Evolutionary conservation across 2,797 vertebrate genomes (phyloP).

Genomic region (Heteromormyrus szaboi): DNA sequence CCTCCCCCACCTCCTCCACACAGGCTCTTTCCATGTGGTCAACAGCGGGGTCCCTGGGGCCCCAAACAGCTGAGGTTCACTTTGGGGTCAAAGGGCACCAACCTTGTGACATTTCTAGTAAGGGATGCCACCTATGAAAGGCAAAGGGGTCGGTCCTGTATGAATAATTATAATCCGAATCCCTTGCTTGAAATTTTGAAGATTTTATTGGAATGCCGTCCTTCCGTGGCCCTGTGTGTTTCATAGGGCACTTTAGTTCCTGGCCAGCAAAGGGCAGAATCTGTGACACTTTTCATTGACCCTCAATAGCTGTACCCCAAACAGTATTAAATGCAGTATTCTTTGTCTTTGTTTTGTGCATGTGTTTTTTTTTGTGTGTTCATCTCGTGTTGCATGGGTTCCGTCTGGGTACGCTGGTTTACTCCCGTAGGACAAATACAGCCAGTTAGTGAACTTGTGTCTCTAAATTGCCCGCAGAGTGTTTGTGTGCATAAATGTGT

Average conservation of each 20-base stretch:
- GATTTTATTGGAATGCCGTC: neutral
- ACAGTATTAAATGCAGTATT: neutral
- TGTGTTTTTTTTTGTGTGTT: neutral
- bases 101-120: neutral
- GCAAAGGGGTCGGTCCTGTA: neutral
- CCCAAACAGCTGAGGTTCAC: neutral
- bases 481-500: neutral
- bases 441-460: neutral
- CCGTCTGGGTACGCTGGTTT: neutral
- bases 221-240: neutral
- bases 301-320: neutral
- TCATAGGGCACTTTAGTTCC: neutral
- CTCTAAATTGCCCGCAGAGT: neutral
- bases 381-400: neutral
- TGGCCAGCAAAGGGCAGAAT: neutral
- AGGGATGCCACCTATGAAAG: neutral
- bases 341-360: neutral
- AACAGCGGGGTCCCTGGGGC: conserved; percentile 22
- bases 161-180: neutral
- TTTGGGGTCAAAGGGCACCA: neutral
- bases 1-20: conserved; percentile 42
- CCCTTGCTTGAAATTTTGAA: neutral
- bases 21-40: conserved; percentile 40
- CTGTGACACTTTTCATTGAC: neutral
- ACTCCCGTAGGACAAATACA: neutral